A percentile compares a stretch with the other conserved stretches of the same genome.
Evolutionary conservation across 2,888 invertebrate genomes (phyloP).

Genomic region (Acanthosepion lycidas): DNA sequence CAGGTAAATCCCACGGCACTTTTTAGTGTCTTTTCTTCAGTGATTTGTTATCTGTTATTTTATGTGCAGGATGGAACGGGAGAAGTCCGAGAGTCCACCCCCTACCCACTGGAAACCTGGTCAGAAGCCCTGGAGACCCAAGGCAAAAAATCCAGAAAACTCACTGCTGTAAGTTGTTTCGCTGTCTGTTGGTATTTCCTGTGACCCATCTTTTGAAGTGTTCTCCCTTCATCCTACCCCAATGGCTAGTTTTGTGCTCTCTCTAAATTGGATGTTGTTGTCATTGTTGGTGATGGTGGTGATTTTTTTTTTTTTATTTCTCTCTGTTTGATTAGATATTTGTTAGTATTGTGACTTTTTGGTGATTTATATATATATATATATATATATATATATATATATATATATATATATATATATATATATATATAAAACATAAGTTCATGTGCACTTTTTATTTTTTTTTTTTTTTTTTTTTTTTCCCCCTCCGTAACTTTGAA

Average conservation of each 20-base stretch:
- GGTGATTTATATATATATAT: neutral
- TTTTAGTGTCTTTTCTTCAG: neutral
- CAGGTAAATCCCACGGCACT: neutral
- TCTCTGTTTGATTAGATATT: neutral
- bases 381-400: too few species aligned
- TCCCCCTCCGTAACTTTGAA: neutral
- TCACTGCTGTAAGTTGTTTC: constrained; percentile 24
- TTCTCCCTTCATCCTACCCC: too few species aligned
- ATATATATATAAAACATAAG: too few species aligned
- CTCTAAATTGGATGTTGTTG: neutral
- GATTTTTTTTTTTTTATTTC: neutral
- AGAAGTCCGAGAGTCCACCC: constrained; percentile 66
- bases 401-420: too few species aligned
- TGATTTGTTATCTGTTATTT: constrained; percentile 15
- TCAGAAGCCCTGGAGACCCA: constrained; percentile 62
- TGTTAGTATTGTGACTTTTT: neutral
- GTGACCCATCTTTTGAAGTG: neutral
- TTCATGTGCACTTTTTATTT: too few species aligned
- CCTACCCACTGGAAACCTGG: constrained; percentile 71
- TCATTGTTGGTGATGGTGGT: neutral
- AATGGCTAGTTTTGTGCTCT: too few species aligned
- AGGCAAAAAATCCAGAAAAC: constrained; percentile 52
- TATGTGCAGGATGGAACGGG: constrained; percentile 54
- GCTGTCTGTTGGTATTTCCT: neutral
- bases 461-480: neutral